Evolutionary conservation across 1,140 invertebrate genomes (phyloP), one percentile per base, ranked within the genome.

Genomic region (Aphaenogaster floridana): DNA sequence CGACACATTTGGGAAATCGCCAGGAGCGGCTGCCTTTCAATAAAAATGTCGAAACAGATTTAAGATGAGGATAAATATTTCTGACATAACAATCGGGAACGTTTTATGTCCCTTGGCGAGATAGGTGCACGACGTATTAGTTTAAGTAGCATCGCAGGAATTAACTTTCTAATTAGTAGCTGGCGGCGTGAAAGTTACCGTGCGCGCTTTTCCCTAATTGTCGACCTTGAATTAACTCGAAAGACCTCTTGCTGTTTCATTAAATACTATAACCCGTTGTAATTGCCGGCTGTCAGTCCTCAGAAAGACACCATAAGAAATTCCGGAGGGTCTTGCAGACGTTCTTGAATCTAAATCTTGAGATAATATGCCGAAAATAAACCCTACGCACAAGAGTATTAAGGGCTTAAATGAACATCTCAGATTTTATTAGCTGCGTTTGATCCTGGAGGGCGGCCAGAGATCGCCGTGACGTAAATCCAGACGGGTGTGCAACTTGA

Each of bases 371-470:
- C 42, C 42, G 80, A 74, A 74, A 84, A 76, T 84, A 74, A 74
- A 83, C 21, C 2, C 54, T 7, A n/a, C 8, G n/a, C n/a, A 0
- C 21, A n/a, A 74, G 68, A 45, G 50, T 9, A 83, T 21, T 45
- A 50, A 45, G 71, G 48, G 54, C 21, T 61, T 66, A 89, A 48
- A 90, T 87, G 69, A 90, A 87, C 66, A 61, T 50, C 64, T 54
- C 36, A 78, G 71, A 64, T 45, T 57, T 64, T 59, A 71, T 90
- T 83, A 83, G 86, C 52, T 21, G 88, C 52, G 52, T 57, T 79
- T 48, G 59, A 69, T 84, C 39, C 66, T 90, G 89, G 81, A 88
- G 45, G n/a, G n/a, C 9, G 21, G 85, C 89, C 89, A 90, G 72
- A 86, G 13, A 42, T 13, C 39, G 21, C 21, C 42, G 77, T 68